These are phyloP conservation scores for Ctenopoma kingsleyae DNA, from an alignment of 2,797 vertebrate species.

Conservation along the genomic window DNA sequence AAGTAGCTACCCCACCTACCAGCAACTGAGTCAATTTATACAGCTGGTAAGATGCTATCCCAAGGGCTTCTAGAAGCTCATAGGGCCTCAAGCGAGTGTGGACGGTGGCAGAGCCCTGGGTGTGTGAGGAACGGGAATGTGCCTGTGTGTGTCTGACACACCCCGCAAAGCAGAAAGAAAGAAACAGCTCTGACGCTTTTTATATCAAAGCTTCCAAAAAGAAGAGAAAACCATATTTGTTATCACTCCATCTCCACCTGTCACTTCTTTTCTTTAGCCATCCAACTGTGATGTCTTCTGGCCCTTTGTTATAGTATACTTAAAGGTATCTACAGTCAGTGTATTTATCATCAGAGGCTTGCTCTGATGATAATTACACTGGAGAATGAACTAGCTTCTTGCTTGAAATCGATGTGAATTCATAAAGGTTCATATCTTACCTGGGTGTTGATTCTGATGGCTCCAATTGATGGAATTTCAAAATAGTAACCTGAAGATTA, in stretches of 20 bases:
- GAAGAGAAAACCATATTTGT: slow-evolving; percentile 15
- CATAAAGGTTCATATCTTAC: slow-evolving; percentile 75
- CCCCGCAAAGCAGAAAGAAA: background rate
- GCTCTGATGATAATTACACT: background rate
- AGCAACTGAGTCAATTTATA: slow-evolving; percentile 70
- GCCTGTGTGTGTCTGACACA: slow-evolving; percentile 8
- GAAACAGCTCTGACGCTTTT: slow-evolving; percentile 30
- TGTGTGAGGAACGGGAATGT: slow-evolving; percentile 14
- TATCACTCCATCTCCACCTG: slow-evolving; percentile 42
- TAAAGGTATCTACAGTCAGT: slow-evolving; percentile 41
- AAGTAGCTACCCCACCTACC: slow-evolving; percentile 37
- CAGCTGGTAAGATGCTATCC: slow-evolving; percentile 73
- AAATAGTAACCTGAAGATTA: slow-evolving; percentile 94
- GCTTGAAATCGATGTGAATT: slow-evolving; percentile 11
- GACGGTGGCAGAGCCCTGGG: slow-evolving; percentile 3
- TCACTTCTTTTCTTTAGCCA: slow-evolving; percentile 32
- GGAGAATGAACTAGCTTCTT: slow-evolving; percentile 26
- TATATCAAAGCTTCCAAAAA: slow-evolving; percentile 33
- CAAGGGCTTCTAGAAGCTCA: slow-evolving; percentile 52
- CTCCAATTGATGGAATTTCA: slow-evolving; percentile 98
- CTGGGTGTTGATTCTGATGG: slow-evolving; percentile 99
- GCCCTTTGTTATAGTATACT: slow-evolving; percentile 8
- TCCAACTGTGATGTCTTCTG: slow-evolving; percentile 14
- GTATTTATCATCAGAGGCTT: slow-evolving; percentile 57
- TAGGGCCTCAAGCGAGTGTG: slow-evolving; percentile 49